phyloP scores from a whole-genome alignment of 2,113 vertebrate species.

The Catharus bicknelli region DNA sequence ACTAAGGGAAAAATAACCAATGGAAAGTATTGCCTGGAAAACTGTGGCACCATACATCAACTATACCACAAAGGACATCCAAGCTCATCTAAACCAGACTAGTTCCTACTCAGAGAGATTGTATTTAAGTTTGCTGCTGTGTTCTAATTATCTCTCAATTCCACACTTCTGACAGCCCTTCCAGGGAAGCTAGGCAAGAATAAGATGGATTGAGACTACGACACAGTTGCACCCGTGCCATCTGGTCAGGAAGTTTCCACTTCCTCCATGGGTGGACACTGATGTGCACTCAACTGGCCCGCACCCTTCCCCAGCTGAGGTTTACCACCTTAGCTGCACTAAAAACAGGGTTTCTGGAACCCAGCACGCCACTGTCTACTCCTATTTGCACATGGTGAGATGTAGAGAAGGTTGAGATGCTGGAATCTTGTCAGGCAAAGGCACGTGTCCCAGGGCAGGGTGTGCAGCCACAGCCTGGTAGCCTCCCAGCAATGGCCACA shows the following conservation, averaged over 20 bases:
- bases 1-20: background rate
- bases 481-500: background rate
- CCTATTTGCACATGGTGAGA: accelerated
- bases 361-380: accelerated
- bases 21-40: background rate
- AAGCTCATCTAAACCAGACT: slow-evolving; percentile 13
- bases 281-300: background rate
- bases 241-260: background rate
- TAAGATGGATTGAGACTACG: background rate
- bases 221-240: background rate
- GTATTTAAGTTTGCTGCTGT: background rate
- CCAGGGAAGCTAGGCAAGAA: background rate
- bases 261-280: background rate
- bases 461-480: background rate
- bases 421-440: accelerated
- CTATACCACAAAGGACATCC: background rate
- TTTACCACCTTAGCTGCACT: background rate
- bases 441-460: accelerated
- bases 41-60: background rate
- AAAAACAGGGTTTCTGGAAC: background rate
- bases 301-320: accelerated
- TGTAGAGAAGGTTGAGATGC: accelerated
- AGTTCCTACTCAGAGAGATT: background rate
- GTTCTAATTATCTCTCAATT: background rate
- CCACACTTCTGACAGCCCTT: background rate